These are phyloP conservation scores for Drosophila aldrichi DNA, from an alignment of 2,888 invertebrate genomes.

Conservation along the genomic window DNA sequence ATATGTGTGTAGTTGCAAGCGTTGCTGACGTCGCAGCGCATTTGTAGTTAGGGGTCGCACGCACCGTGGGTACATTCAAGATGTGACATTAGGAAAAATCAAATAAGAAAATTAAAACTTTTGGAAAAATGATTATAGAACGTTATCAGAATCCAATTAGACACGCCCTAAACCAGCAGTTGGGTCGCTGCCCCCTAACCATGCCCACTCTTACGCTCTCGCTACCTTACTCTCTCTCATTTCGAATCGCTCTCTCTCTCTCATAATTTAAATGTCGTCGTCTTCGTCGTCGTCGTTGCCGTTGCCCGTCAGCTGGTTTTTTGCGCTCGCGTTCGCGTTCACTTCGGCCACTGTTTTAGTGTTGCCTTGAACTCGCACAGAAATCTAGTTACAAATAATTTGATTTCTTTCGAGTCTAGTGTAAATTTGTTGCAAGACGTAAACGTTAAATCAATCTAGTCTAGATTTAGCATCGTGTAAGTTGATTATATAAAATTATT, in stretches of 20 bases:
- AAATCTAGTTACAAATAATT: conserved; percentile 40
- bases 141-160: conserved; percentile 26
- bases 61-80: conserved; percentile 3
- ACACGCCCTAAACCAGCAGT: conserved; percentile 36
- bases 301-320: conserved; percentile 65
- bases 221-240: conserved; percentile 10
- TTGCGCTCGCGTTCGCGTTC: conserved; percentile 57
- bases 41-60: conserved; percentile 12
- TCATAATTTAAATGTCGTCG: conserved; percentile 20
- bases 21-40: conserved; percentile 20
- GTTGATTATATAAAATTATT: conserved; percentile 38
- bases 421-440: not conserved
- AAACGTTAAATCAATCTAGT: not conserved
- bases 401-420: conserved; percentile 64
- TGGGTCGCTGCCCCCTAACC: conserved; percentile 18
- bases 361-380: conserved; percentile 60
- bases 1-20: conserved; percentile 12
- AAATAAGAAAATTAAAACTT: conserved; percentile 1
- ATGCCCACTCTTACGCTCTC: conserved; percentile 19
- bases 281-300: conserved; percentile 18
- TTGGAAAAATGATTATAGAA: conserved; percentile 24
- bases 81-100: conserved; percentile 12
- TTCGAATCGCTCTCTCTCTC: conserved; percentile 32
- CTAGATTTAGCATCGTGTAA: conserved; percentile 23
- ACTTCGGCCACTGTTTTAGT: conserved; percentile 70